Conservation (phyloP, 1,140 invertebrate species). For the Campoletis sonorensis region DNA sequence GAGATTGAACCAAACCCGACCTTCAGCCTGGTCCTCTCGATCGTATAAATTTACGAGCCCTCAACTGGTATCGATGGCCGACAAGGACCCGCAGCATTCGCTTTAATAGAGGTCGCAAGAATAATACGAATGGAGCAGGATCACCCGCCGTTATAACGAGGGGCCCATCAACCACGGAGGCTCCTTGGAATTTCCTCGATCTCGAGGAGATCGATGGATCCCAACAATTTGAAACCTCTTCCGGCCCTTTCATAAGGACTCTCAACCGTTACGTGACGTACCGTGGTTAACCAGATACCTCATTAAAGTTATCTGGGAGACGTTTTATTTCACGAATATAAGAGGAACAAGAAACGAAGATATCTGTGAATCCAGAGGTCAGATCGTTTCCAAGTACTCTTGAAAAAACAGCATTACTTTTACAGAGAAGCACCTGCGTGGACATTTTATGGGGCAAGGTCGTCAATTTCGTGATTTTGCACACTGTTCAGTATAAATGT, state of each 20-base stretch:
- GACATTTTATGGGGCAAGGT: background rate
- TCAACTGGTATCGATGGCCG: background rate
- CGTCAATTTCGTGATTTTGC: no score
- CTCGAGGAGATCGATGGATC: background rate
- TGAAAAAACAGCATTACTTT: background rate
- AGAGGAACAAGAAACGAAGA: background rate
- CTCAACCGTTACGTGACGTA: background rate
- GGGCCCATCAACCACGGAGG: background rate
- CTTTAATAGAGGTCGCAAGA: background rate
- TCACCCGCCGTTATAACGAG: slow-evolving; percentile 4
- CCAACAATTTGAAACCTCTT: slow-evolving; percentile 3
- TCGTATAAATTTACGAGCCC: slow-evolving; percentile 54
- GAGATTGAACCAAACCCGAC: slow-evolving; percentile 17
- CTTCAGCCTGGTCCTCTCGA: slow-evolving; percentile 44
- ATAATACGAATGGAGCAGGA: background rate
- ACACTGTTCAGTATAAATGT: no score
- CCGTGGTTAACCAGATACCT: background rate
- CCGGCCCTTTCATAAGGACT: background rate
- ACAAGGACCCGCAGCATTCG: background rate
- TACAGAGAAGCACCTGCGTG: no score
- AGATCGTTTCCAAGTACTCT: background rate
- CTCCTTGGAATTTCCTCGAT: background rate
- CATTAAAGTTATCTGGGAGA: background rate
- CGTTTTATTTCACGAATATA: background rate
- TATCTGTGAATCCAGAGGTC: background rate